A percentile compares a stretch with the other conserved stretches of the same genome.
These are phyloP conservation scores for Temnothorax rugatulus DNA, from an alignment of 2,888 invertebrate genomes.

Conservation along the genomic window DNA sequence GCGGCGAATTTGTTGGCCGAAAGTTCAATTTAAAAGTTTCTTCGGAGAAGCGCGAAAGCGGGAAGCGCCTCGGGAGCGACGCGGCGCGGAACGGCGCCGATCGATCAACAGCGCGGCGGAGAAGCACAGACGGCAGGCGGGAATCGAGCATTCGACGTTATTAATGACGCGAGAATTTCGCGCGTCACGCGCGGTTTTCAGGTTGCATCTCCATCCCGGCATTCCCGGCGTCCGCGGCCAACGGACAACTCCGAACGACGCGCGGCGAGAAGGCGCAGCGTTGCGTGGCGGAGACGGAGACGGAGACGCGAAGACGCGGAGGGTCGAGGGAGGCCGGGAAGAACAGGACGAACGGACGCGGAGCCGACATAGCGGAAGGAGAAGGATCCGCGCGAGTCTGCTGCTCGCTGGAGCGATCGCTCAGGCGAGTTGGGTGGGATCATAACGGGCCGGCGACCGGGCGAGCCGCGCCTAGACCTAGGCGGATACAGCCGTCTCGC, in stretches of 20 bases:
- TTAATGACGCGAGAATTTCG: conserved; percentile 29
- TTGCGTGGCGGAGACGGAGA: conserved; percentile 10
- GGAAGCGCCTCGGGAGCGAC: too few relatives aligned
- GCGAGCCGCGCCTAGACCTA: conserved; percentile 81
- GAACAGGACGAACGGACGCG: neutral
- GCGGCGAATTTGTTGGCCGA: neutral
- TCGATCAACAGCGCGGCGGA: conserved; percentile 34
- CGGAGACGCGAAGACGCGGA: too few relatives aligned
- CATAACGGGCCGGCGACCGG: conserved; percentile 76
- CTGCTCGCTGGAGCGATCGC: conserved; percentile 69
- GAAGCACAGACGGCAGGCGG: neutral
- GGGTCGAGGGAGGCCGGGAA: neutral
- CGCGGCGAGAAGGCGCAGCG: conserved; percentile 23
- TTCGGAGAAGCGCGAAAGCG: neutral
- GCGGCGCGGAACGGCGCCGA: neutral
- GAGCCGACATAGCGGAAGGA: neutral
- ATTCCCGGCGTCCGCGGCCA: neutral
- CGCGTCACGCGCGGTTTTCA: conserved; percentile 14
- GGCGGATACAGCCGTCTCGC: conserved; percentile 71
- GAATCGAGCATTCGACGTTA: conserved; percentile 20
- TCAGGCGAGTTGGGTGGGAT: conserved; percentile 71
- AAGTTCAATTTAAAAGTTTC: conserved; percentile 29
- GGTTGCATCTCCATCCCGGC: neutral
- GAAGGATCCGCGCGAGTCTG: conserved; percentile 55
- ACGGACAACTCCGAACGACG: neutral